phyloP scores from a whole-genome alignment of 2,113 vertebrate species.

The Cephalopholis sonnerati region DNA sequence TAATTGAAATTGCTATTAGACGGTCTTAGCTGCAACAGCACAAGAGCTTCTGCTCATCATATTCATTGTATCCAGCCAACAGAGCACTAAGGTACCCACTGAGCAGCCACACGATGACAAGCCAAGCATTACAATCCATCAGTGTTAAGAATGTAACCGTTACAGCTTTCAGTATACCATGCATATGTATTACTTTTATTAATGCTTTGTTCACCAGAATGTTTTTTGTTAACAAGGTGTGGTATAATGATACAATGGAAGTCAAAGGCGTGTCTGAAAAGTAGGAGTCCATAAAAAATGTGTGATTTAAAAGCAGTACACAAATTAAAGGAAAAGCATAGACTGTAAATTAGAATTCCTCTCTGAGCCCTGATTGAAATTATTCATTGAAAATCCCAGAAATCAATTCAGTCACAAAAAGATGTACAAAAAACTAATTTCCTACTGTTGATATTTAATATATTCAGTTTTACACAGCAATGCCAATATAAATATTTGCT shows the following conservation, averaged over 20 bases:
- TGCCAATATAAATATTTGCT: neutral
- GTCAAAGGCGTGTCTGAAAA: neutral
- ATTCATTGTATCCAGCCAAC: neutral
- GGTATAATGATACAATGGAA: neutral
- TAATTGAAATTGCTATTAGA: neutral
- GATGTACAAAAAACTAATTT: neutral
- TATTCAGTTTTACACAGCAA: neutral
- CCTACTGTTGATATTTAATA: neutral
- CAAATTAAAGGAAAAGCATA: neutral
- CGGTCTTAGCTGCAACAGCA: neutral
- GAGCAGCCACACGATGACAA: conserved; percentile 20
- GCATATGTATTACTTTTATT: neutral
- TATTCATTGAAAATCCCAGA: neutral
- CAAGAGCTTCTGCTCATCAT: neutral
- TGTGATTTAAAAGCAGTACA: neutral
- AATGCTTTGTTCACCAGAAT: neutral
- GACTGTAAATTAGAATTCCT: neutral
- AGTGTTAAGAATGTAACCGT: neutral
- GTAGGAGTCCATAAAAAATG: neutral
- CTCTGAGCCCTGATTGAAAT: neutral
- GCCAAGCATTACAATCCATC: neutral
- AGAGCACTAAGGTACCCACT: neutral
- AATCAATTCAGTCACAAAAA: neutral
- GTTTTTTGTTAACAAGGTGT: neutral
- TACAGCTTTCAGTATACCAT: neutral